phyloP scores from a whole-genome alignment of 2,797 vertebrate species.

The Tiaroga cobitis region DNA sequence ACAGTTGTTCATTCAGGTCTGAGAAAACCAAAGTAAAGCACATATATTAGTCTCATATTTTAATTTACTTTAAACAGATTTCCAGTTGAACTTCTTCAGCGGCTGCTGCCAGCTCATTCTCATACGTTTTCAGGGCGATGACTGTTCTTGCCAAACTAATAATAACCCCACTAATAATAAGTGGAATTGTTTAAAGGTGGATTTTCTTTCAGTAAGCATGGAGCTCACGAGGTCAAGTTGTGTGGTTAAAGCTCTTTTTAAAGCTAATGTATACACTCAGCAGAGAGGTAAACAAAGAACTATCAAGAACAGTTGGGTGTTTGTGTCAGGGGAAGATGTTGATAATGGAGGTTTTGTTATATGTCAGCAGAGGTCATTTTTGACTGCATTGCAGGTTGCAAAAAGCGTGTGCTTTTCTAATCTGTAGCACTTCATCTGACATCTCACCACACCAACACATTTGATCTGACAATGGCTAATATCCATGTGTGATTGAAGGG shows the following conservation, averaged over 20 bases:
- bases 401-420: background rate
- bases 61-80: background rate
- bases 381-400: constrained; percentile 25
- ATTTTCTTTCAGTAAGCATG: background rate
- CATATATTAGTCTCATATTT: background rate
- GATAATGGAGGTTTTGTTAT: constrained; percentile 46
- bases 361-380: constrained; percentile 38
- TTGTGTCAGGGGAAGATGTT: background rate
- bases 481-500: constrained; percentile 7
- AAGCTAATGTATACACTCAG: background rate
- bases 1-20: background rate
- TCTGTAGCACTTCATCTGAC: constrained; percentile 36
- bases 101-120: constrained; percentile 65
- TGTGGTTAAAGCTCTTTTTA: background rate
- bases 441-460: constrained; percentile 21
- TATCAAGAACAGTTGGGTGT: constrained; percentile 1
- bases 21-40: background rate
- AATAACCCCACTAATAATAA: constrained; percentile 3
- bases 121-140: constrained; percentile 59
- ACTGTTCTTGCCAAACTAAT: background rate
- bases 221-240: background rate
- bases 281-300: background rate
- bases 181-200: background rate
- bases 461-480: constrained; percentile 36
- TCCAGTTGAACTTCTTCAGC: constrained; percentile 27